Evolutionary conservation across 2,888 invertebrate species (phyloP), one percentile per base, ranked within the genome.

Genomic region (Melikaiella ostensackeni): DNA sequence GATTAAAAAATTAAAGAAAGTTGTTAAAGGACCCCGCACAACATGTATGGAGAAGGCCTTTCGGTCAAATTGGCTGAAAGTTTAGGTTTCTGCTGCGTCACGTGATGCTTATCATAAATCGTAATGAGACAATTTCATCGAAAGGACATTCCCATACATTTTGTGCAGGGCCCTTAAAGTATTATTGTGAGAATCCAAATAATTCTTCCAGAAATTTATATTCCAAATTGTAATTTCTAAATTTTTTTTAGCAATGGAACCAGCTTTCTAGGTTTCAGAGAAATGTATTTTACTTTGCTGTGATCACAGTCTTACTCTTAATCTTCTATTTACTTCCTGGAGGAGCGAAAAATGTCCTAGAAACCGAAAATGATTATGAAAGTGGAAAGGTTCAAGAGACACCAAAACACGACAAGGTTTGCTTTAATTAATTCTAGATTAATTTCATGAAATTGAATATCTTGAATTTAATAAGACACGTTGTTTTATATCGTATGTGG

Each of bases 201-300:
- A 57, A 42, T 24, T 74, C 35, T 27, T 35, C 7, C 62, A 59
- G 42, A 35, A 62, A 35, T 82, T 79, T 90, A 80, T 78, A 84
- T 94, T 94, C 16, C 0, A 59, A 59, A 59, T 59, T 42, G 16
- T 42, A 42, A 16, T 42, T 16, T 59, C 2, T 24, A 24, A 27
- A 59, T 27, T 27, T 5, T 13, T 27, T 59, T 76, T 92, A 97
- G 97, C 94, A 95, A 92, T 97, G 97, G 97, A 97, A 97, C 91
- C 96, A 96, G 84, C 92, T 97, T 77, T 97, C 97, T 24, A 94
- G 97, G 85, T 94, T 97, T 87, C 97, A 97, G 90, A 94, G 96
- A 83, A 96, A 96, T 87, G 92, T 97, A 84, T 93, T 96, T 74
- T 95, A 96, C 87, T 94, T 96, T 84, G 87, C 94, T 78, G 82